These are phyloP conservation scores for Spodoptera frugiperda DNA, from an alignment of 1,140 invertebrate species.

Conservation along the genomic window DNA sequence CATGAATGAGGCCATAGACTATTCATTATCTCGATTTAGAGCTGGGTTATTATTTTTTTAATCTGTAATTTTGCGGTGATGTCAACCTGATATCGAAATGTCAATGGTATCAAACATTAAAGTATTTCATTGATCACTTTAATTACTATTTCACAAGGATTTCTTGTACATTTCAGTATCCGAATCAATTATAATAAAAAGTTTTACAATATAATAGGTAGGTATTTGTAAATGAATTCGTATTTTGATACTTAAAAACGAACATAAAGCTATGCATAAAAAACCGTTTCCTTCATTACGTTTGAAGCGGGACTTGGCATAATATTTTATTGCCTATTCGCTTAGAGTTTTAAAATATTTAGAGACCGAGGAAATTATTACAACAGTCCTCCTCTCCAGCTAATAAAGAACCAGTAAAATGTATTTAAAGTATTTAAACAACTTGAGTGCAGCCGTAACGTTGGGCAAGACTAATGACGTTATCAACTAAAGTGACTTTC, in stretches of 20 bases:
- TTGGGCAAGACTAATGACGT: constrained; percentile 33
- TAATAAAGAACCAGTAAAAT: constrained; percentile 27
- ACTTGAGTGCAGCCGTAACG: constrained; percentile 32
- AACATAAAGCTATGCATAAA: too few relatives aligned
- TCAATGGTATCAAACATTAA: not conserved
- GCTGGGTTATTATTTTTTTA: not conserved
- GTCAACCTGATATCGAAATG: not conserved
- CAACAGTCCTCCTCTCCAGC: not conserved
- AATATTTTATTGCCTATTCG: constrained; percentile 28
- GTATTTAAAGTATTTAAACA: constrained; percentile 23
- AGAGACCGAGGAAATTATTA: constrained; percentile 9
- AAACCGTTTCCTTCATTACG: not conserved
- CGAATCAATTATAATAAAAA: too few relatives aligned
- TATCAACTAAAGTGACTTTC: constrained; percentile 45
- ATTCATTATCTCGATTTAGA: constrained; percentile 20
- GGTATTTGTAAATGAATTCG: too few relatives aligned
- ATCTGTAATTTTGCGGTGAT: not conserved
- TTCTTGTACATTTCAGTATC: too few relatives aligned
- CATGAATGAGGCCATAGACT: constrained; percentile 26
- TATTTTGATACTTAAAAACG: too few relatives aligned
- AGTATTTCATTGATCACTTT: not conserved
- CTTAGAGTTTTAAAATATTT: constrained; percentile 11
- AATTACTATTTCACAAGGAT: too few relatives aligned
- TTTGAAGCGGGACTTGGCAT: constrained; percentile 16
- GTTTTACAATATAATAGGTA: too few relatives aligned